phyloP scores from a whole-genome alignment of 2,113 vertebrate species.

The Zosterops japonicus region DNA sequence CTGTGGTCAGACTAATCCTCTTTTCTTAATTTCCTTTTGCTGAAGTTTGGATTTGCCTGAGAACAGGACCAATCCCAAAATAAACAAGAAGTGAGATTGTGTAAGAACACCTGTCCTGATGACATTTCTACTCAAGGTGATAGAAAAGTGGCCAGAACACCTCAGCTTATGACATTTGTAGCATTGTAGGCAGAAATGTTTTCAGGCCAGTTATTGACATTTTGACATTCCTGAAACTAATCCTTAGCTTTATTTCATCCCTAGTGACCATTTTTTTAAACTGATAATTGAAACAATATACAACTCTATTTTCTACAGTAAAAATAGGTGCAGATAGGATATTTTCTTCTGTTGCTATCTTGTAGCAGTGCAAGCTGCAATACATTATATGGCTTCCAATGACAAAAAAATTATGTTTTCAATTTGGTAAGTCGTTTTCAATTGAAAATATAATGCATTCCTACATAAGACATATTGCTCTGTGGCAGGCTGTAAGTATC shows the following conservation, averaged over 20 bases:
- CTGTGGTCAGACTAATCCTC: background rate
- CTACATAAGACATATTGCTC: constrained; percentile 5
- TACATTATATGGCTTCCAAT: background rate
- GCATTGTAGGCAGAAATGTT: background rate
- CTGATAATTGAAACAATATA: background rate
- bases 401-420: constrained; percentile 52
- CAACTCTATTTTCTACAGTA: background rate
- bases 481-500: constrained; percentile 34
- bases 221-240: background rate
- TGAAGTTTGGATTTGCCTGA: background rate
- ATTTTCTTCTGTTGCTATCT: background rate
- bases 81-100: background rate
- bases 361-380: background rate
- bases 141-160: background rate
- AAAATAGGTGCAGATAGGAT: background rate
- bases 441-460: constrained; percentile 42
- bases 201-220: background rate
- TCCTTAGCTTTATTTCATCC: background rate
- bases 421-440: constrained; percentile 35
- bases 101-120: background rate
- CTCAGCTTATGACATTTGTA: background rate
- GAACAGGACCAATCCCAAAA: background rate
- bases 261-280: background rate
- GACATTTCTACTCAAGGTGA: background rate
- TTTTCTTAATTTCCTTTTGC: background rate